Percentiles rank a stretch among this genome's conserved stretches.
Conservation (phyloP, 2,113 vertebrate genomes). For the Tylochromis polylepis region DNA sequence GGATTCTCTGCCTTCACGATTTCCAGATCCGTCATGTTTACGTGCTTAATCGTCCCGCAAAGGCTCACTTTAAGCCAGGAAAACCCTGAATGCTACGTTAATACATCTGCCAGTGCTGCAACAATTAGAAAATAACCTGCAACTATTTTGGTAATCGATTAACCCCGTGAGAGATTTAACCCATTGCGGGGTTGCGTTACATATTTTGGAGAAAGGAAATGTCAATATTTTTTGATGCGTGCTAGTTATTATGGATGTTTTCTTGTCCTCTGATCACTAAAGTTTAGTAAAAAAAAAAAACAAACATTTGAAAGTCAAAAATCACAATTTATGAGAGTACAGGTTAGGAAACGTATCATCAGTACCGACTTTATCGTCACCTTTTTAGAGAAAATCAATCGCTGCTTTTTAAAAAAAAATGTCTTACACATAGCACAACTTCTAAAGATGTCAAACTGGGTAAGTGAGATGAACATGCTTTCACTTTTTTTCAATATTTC, state of each 20-base stretch:
- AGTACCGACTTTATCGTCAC: neutral
- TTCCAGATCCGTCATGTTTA: neutral
- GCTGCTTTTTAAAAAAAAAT: too few species aligned
- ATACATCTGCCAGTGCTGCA: neutral
- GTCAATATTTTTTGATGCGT: neutral
- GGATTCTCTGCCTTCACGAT: neutral
- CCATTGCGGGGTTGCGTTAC: neutral
- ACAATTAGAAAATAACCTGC: neutral
- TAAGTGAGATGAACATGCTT: neutral
- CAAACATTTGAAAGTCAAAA: neutral
- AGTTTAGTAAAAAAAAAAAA: fast-evolving
- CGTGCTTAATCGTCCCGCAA: neutral
- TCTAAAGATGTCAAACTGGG: neutral
- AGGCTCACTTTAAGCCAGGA: neutral
- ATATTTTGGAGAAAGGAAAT: neutral
- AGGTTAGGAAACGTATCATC: neutral
- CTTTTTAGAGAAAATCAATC: neutral
- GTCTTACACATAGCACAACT: neutral
- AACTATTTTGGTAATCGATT: neutral
- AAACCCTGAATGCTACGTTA: neutral
- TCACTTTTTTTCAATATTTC: neutral
- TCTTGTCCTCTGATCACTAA: neutral
- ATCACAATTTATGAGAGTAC: neutral
- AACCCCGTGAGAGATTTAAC: neutral
- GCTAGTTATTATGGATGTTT: neutral